A percentile compares a stretch with the other conserved stretches of the same genome.
phyloP scores from a whole-genome alignment of 2,797 vertebrate species.

The Characodon lateralis region DNA sequence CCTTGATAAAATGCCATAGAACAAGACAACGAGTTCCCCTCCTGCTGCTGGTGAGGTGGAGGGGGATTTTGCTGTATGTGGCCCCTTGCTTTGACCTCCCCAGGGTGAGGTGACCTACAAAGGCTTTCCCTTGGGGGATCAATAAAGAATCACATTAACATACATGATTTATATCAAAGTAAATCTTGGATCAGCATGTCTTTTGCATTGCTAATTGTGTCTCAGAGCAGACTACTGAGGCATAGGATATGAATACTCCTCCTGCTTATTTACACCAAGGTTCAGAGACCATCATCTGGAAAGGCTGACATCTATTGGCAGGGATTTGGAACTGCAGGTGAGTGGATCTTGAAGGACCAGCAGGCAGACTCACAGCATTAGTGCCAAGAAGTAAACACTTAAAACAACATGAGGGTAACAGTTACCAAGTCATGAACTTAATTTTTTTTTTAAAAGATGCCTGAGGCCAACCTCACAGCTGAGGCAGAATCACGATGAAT shows the following conservation, averaged over 20 bases:
- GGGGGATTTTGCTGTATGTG: slow-evolving; percentile 11
- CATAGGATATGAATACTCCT: slow-evolving; percentile 24
- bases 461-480: slow-evolving; percentile 71
- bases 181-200: slow-evolving; percentile 40
- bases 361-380: slow-evolving; percentile 17
- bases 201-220: slow-evolving; percentile 53
- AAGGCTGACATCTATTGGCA: slow-evolving; percentile 82
- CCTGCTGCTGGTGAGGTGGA: slow-evolving; percentile 28
- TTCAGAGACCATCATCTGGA: slow-evolving; percentile 54
- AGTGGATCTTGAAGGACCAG: background rate
- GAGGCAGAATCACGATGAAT: slow-evolving; percentile 69
- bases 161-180: slow-evolving; percentile 70
- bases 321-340: slow-evolving; percentile 58
- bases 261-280: slow-evolving; percentile 13
- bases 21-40: slow-evolving; percentile 36
- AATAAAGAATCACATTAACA: slow-evolving; percentile 64
- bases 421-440: slow-evolving; percentile 63
- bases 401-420: slow-evolving; percentile 61
- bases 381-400: slow-evolving; percentile 57
- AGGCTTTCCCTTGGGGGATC: slow-evolving; percentile 49
- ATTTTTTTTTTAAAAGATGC: slow-evolving; percentile 57
- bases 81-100: slow-evolving; percentile 50
- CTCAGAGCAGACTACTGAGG: slow-evolving; percentile 25
- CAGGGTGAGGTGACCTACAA: slow-evolving; percentile 18
- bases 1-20: slow-evolving; percentile 47